A percentile compares a stretch with the other conserved stretches of the same genome.
Conservation (phyloP, 2,797 vertebrate species). For the Fringilla coelebs region DNA sequence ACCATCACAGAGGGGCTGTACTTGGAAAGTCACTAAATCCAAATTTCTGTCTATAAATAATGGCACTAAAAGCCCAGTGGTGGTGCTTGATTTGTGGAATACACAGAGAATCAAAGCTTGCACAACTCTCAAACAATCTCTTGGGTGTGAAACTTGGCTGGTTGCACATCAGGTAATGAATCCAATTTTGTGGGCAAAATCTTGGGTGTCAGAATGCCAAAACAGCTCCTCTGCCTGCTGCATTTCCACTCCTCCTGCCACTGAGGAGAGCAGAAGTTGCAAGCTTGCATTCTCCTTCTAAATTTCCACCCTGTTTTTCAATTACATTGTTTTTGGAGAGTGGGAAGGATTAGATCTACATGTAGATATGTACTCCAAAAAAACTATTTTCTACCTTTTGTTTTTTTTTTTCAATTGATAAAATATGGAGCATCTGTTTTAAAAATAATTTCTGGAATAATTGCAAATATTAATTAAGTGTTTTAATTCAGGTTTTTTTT, state of each 20-base stretch:
- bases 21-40: background rate
- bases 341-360: background rate
- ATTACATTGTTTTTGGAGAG: background rate
- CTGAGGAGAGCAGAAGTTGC: background rate
- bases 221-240: background rate
- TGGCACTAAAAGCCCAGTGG: background rate
- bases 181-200: background rate
- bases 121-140: background rate
- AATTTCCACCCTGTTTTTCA: background rate
- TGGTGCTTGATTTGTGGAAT: background rate
- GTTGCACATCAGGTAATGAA: background rate
- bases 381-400: background rate
- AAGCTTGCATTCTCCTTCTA: background rate
- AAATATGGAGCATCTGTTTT: background rate
- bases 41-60: background rate
- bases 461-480: background rate
- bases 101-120: background rate
- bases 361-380: background rate
- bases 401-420: background rate
- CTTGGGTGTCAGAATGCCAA: background rate
- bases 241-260: background rate
- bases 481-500: background rate
- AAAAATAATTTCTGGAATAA: background rate
- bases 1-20: background rate
- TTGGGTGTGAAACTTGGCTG: background rate